Conservation (phyloP, 2,113 vertebrate genomes). For the Procapra przewalskii region DNA sequence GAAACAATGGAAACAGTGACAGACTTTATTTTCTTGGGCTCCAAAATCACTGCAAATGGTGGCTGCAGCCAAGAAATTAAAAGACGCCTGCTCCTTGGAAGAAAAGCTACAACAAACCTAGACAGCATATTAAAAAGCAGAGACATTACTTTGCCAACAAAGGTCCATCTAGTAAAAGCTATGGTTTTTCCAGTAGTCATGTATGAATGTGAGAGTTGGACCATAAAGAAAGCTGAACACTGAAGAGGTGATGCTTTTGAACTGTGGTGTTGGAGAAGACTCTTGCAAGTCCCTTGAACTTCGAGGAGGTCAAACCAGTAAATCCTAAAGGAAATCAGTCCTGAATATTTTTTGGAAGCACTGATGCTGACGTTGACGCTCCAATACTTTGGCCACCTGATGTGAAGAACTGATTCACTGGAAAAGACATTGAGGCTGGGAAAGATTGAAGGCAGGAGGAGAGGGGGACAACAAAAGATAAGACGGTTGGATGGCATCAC, state of each 20-base stretch:
- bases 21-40: background rate
- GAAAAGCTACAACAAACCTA: background rate
- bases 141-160: background rate
- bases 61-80: background rate
- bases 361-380: background rate
- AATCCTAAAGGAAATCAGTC: background rate
- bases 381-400: background rate
- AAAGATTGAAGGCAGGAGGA: background rate
- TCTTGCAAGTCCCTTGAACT: background rate
- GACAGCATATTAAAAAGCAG: background rate
- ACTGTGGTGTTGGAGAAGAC: background rate
- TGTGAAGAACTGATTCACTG: background rate
- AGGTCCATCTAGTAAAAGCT: background rate
- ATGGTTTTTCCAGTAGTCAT: background rate
- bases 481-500: background rate
- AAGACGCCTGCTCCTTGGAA: background rate
- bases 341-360: background rate
- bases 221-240: background rate
- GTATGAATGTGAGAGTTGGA: background rate
- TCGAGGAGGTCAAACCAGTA: background rate
- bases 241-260: background rate
- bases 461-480: background rate
- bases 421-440: background rate
- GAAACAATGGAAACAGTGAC: background rate
- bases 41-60: background rate